Base-by-base conservation (phyloP, 1,140 invertebrate species). In the Forficula auricularia region DNA sequence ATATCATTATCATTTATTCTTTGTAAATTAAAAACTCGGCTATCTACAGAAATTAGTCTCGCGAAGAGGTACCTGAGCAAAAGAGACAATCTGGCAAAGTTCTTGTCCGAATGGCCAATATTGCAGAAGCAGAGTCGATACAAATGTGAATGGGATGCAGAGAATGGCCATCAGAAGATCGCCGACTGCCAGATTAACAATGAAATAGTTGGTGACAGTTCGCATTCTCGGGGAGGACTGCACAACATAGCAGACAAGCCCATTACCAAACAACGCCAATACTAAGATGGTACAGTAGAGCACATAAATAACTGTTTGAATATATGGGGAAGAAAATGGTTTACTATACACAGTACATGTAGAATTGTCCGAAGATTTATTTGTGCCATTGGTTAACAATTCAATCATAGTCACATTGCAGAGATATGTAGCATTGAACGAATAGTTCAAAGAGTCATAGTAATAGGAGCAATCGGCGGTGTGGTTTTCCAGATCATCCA, bases 191-290 rank as follows among this genome's bases (percentile, higher is more conserved):
- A 91, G 60, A 59, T 89, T 89, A 47, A 77, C 74, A 47, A 89
- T 88, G 55, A 88, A 86, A 54, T 79, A 82, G 53, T 89, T 89
- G 2, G 84, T 88, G 1, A 88, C 81, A 0, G 83, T 87, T 46
- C 78, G 70, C 83, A 88, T 89, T 20, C 79, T 67, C 0, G 79
- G 73, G 16, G 75, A 79, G 7, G 71, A 71, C 40, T 78, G 64
- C 1, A 89, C 82, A 6, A 87, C 77, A 54, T 79, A 85, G 57
- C 82, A 85, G 3, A 90, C 82, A 2, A 84, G 67, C 10, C 75
- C 73, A 55, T 89, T 89, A 2, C 84, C 85, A 1, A 77, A 48
- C 6, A 89, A 55, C 0, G 82, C 79, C 1, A 79, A 60, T 2
- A 87, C 55, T 43, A 87, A 82, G 6, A 88, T 73, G 16, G 68